Conservation (phyloP, 2,113 vertebrate genomes). For the Alexandromys fortis region DNA sequence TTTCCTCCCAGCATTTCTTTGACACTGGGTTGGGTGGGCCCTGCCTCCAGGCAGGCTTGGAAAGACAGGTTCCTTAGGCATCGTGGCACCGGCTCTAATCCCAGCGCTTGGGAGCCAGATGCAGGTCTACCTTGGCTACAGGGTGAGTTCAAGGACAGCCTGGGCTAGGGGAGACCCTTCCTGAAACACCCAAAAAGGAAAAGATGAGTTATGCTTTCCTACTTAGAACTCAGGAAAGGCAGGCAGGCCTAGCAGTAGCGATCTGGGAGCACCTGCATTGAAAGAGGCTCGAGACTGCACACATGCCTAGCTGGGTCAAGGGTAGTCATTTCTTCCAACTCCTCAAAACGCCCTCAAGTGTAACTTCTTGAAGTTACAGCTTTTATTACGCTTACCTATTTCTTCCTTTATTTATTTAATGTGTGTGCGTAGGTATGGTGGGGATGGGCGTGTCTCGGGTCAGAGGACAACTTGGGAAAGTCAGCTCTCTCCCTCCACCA, state of each 20-base stretch:
- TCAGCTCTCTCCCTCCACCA: neutral
- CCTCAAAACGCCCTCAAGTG: neutral
- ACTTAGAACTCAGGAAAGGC: neutral
- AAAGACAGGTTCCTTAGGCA: neutral
- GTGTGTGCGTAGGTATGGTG: neutral
- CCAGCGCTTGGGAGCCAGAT: neutral
- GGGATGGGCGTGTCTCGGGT: neutral
- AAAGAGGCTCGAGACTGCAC: neutral
- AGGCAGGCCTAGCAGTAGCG: neutral
- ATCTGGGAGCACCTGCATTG: too few species aligned
- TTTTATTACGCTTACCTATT: neutral
- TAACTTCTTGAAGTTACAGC: neutral
- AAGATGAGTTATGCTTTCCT: neutral
- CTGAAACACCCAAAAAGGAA: neutral
- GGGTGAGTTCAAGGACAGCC: neutral
- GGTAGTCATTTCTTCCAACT: too few species aligned
- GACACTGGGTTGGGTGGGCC: neutral
- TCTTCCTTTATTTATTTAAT: neutral
- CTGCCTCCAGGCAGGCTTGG: neutral
- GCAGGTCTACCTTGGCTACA: neutral
- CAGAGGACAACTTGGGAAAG: neutral
- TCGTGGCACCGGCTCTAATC: neutral
- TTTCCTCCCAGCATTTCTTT: neutral
- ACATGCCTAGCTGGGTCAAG: neutral
- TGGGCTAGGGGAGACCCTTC: neutral